Base-by-base conservation (phyloP, 1,140 invertebrate genomes). In the Catajapyx aquilonaris region DNA sequence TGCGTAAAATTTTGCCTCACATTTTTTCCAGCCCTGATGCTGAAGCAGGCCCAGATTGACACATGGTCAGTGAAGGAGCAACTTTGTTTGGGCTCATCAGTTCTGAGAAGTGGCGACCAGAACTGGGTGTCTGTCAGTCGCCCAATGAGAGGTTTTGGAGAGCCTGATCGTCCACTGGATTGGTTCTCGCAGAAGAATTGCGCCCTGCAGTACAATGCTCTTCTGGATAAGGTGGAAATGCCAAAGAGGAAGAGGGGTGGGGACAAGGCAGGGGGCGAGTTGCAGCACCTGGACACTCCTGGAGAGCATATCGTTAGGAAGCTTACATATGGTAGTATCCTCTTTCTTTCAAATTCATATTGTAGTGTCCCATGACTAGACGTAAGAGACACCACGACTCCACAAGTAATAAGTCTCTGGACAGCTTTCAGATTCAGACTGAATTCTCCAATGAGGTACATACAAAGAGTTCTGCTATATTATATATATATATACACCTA, bases 141-240 rank as follows among this genome's bases (percentile, higher is more conserved):
- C 71, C 59, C 70, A 60, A 40, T 73, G 69, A 47, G 83, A 46
- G 68, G 70, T 1, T 62, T 58, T 51, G 60, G 48, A 34, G 81
- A 88, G 47, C 65, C 69, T 36, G 73, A 73, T 39, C 56, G 81
- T 39, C 81, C 85, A 2, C 47, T 62, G 0, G 86, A 93, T 53
- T 93, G 84, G 80, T 91, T 86, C 54, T 85, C 81, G 0, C 80
- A 83, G 50, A 90, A 86, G 56, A 75, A 83, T 46, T 93, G 87
- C 66, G 84, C 83, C 1, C 66, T 78, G 0, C 87, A 93, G 50
- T 94, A 91, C 60, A 71, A 76, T 16, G 66, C 72, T 21, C 51
- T 94, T 2, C 54, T 91, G 10, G 84, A 87, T 48, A 74, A 77
- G 50, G 71, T 81, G 11, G 84, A 87, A 48, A 77, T 76, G 15